phyloP scores from a whole-genome alignment of 92 coral and sea anemone genomes.

The Anthopleura xanthogrammica region DNA sequence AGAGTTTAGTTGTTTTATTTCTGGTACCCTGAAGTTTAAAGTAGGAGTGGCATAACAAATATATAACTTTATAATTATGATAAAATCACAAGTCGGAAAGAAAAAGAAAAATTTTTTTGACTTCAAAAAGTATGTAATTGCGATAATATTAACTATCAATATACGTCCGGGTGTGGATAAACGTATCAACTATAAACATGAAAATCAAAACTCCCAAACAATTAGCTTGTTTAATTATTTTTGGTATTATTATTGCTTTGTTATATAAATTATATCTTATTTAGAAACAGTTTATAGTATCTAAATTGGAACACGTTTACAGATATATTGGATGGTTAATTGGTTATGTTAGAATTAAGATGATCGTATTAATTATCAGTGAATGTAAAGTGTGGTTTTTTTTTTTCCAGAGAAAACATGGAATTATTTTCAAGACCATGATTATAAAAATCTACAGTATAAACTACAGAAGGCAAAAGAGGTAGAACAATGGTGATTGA shows the following conservation, averaged over 20 bases:
- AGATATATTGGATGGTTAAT: not conserved
- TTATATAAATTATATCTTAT: no score
- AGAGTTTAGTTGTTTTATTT: not conserved
- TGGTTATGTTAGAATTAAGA: not conserved
- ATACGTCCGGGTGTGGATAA: no score
- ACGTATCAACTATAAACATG: no score
- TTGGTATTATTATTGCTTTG: no score
- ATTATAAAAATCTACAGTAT: constrained; percentile 59
- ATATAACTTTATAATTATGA: not conserved
- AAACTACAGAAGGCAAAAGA: constrained; percentile 76
- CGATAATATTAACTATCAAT: no score
- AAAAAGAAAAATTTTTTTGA: not conserved
- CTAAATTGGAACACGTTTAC: no score
- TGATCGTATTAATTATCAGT: not conserved
- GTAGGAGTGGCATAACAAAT: not conserved
- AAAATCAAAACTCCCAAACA: no score
- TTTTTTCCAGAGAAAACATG: constrained; percentile 32
- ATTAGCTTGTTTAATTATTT: no score
- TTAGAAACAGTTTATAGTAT: no score
- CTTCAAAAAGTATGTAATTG: not conserved
- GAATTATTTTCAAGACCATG: constrained; percentile 58
- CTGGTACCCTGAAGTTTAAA: not conserved
- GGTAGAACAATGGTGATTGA: constrained; percentile 28
- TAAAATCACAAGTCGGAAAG: no score
- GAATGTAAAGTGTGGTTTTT: not conserved